phyloP scores from a whole-genome alignment of 2,113 vertebrate species.

The Hemiscyllium ocellatum region DNA sequence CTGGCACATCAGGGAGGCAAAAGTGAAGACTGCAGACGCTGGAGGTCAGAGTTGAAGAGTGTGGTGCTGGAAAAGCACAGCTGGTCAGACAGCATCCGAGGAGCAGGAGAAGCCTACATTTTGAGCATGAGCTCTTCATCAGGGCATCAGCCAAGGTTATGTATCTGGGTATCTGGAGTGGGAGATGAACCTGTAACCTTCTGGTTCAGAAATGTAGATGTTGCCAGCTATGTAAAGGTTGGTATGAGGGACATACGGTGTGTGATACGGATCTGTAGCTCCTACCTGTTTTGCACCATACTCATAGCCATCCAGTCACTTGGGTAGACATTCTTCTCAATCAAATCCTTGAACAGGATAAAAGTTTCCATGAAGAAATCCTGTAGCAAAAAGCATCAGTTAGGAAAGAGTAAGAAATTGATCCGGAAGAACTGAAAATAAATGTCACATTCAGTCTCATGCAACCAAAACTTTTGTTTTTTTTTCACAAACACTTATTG shows the following conservation, averaged over 20 bases:
- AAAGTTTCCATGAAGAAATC: conserved; percentile 97
- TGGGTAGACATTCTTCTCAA: conserved; percentile 89
- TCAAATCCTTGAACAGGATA: conserved; percentile 90
- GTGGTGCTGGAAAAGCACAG: no score
- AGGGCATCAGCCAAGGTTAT: not conserved
- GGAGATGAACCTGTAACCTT: not conserved
- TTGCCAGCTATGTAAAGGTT: not conserved
- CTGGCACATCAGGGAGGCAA: not conserved
- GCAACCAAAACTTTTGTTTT: not conserved
- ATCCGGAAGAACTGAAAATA: not conserved
- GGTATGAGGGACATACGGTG: not conserved
- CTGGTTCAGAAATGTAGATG: not conserved
- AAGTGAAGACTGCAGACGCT: no score
- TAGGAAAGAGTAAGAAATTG: not conserved
- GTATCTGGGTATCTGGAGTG: not conserved
- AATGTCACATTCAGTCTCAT: not conserved
- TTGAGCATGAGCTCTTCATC: no score
- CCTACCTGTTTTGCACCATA: conserved; percentile 95
- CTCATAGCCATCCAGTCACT: conserved; percentile 97
- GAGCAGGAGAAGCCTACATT: no score
- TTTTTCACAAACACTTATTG: not conserved
- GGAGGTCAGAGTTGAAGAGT: no score
- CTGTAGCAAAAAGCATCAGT: conserved; percentile 49
- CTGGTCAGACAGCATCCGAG: no score
- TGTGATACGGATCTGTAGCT: not conserved